Base-by-base conservation (phyloP, 2,113 vertebrate species). In the Nannobrachium achirus region DNA sequence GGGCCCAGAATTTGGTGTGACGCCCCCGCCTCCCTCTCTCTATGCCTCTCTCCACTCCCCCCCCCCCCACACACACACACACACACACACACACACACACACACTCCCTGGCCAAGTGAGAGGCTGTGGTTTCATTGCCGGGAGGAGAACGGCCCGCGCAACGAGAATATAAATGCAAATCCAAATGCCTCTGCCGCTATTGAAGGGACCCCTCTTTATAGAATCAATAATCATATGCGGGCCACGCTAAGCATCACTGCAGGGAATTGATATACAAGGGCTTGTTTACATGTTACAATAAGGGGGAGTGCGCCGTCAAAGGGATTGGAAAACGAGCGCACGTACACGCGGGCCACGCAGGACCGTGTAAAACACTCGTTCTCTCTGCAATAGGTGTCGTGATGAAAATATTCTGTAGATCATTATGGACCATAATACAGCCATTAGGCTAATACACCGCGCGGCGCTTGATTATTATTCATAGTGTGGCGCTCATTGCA, bases 161-260 rank as follows among this genome's bases (percentile, higher is more conserved):
- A 76, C 3, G 46, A 76, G 82, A 88, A 91, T 90, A 86, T 85
- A 87, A 92, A 92, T 91, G 87, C 81, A 85, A 84, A 86, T 88
- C 73, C 81, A 82, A 77, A 85, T 65, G 84, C 75, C 72, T 83
- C 25, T 80, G 73, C 71, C 46, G 61, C 84, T 69, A 76, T 84
- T 89, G 86, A 81, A 81, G 75, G 79, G 68, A 61, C 69, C 55
- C n/a, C 78, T 80, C 78, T 86, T 85, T 81, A 75, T 83, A 81
- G 84, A 87, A 89, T 89, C 85, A 85, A 86, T 91, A 89, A 90
- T 88, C 81, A 81, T 82, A 84, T 83, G 81, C 74, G 75, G 42
- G 46, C 39, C 56, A 64, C 56, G 41, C 65, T 59, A 75, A 76
- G 73, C 81, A 84, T 85, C 80, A 79, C 83, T 73, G 55, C 14